Evolutionary conservation across 2,113 vertebrate species (phyloP).

Genomic region (Dicrurus megarhynchus): DNA sequence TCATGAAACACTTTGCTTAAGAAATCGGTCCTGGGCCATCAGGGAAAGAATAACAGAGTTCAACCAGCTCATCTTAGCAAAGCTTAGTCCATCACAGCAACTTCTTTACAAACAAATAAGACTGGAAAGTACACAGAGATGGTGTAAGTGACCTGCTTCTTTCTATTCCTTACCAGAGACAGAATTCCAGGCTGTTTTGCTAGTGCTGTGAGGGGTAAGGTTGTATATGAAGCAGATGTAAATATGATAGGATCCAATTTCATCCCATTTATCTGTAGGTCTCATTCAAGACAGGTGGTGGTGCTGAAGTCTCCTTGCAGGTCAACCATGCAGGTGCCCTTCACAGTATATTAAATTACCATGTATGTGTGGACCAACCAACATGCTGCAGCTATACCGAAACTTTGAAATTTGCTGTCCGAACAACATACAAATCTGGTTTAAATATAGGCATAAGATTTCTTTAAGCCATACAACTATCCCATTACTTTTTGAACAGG

Average conservation of each 20-base stretch:
- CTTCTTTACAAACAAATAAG: background rate
- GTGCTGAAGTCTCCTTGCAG: background rate
- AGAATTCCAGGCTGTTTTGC: background rate
- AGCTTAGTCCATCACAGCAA: background rate
- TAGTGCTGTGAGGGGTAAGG: background rate
- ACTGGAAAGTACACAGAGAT: background rate
- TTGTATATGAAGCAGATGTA: background rate
- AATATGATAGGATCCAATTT: background rate
- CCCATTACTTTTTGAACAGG: background rate
- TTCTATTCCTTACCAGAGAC: background rate
- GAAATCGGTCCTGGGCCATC: too few relatives aligned
- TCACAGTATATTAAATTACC: background rate
- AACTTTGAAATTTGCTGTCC: background rate
- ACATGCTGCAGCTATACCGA: background rate
- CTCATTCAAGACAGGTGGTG: background rate
- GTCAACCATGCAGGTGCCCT: background rate
- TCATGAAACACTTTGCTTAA: background rate
- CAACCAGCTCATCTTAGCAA: background rate
- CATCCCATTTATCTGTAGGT: background rate
- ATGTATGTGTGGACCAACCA: fast-evolving
- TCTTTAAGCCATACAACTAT: background rate
- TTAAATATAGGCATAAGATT: background rate
- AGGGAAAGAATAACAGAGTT: background rate
- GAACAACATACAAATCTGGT: background rate
- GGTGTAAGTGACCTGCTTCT: background rate